These are phyloP conservation scores for Conger conger DNA, from an alignment of 2,113 vertebrate genomes.

Conservation along the genomic window DNA sequence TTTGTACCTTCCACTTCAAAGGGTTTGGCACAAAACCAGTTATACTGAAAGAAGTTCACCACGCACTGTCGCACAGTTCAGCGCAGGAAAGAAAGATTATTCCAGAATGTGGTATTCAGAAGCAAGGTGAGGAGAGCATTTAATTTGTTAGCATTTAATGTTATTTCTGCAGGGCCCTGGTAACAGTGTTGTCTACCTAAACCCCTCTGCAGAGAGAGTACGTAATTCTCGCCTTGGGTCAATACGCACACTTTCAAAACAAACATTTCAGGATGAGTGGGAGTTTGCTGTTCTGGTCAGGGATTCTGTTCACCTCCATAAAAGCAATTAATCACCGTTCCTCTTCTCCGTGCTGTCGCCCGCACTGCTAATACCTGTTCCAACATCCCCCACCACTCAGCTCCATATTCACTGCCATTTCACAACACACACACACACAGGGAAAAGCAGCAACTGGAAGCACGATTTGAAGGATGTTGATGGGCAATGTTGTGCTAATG, in stretches of 20 bases:
- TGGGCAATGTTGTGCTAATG: background rate
- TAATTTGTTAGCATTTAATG: background rate
- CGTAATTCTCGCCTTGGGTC: background rate
- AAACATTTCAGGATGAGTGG: background rate
- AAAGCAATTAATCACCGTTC: background rate
- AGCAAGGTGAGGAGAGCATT: background rate
- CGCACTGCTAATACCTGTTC: background rate
- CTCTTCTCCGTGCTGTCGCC: background rate
- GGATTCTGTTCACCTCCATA: constrained; percentile 9
- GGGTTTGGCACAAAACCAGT: background rate
- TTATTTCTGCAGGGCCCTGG: background rate
- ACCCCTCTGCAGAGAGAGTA: background rate
- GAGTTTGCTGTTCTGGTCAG: constrained; percentile 16
- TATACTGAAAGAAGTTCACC: background rate
- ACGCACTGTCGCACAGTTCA: background rate
- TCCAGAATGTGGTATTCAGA: background rate
- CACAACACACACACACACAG: background rate
- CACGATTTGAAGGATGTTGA: background rate
- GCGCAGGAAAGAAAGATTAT: too few relatives aligned
- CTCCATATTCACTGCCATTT: background rate
- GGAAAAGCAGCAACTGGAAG: background rate
- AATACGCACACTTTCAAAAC: background rate
- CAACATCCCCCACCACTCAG: constrained; percentile 1
- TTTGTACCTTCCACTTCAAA: background rate
- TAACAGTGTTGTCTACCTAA: background rate